Conservation (phyloP, 2,113 vertebrate species). For the Sinocyclocheilus anshuiensis region DNA sequence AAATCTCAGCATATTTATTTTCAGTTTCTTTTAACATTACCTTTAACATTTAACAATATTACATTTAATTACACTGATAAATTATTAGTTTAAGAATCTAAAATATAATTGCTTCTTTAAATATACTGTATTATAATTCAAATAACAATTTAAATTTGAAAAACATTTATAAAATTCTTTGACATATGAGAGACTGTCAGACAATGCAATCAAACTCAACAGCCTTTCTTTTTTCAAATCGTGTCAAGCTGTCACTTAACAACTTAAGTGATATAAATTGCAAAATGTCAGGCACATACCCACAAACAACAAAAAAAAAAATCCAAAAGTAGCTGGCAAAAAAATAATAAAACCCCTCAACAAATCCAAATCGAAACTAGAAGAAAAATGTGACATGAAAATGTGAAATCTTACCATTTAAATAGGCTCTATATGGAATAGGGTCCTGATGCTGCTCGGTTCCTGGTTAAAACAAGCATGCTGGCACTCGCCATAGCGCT, state of each 20-base stretch:
- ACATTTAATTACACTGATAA: too few species aligned
- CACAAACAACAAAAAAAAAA: conserved; percentile 60
- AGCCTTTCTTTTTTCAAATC: conserved; percentile 79
- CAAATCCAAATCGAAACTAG: conserved; percentile 28
- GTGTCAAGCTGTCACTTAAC: conserved; percentile 83
- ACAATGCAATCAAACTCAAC: conserved; percentile 78
- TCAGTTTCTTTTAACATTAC: not conserved
- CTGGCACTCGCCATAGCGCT: conserved; percentile 84
- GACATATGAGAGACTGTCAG: conserved; percentile 69
- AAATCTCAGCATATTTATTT: not conserved
- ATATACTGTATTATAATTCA: conserved; percentile 1
- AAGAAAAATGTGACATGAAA: conserved; percentile 61
- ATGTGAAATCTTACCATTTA: conserved; percentile 92
- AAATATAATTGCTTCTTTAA: conserved; percentile 19
- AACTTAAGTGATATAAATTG: conserved; percentile 81
- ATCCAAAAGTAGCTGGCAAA: conserved; percentile 36
- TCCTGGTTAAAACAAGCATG: conserved; percentile 95
- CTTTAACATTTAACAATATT: too few species aligned
- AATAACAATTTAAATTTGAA: conserved; percentile 6
- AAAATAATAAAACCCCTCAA: conserved; percentile 10
- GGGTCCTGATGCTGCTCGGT: conserved; percentile 82
- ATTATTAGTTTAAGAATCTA: not conserved
- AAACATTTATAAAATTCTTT: not conserved
- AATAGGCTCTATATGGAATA: conserved; percentile 84
- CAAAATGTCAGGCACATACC: conserved; percentile 63